Evolutionary conservation across 2,797 vertebrate genomes (phyloP).

Genomic region (Hemibagrus guttatus): DNA sequence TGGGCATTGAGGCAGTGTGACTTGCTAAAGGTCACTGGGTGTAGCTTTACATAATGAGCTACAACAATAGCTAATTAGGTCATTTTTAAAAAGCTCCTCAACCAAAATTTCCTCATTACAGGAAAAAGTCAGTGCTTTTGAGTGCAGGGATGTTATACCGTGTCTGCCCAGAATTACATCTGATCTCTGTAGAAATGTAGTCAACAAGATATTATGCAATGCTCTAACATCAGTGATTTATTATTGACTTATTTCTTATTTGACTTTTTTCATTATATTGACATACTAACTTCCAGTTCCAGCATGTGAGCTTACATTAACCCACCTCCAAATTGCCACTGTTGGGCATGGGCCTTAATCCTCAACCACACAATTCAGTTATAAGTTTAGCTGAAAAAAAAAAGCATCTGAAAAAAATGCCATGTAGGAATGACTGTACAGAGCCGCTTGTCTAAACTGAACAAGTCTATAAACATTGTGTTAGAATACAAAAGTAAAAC

Average conservation of each 20-base stretch:
- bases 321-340: not conserved
- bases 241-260: not conserved
- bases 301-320: not conserved
- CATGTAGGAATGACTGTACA: not conserved
- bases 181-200: not conserved
- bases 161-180: not conserved
- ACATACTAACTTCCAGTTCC: not conserved
- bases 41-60: constrained; percentile 3
- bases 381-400: not conserved
- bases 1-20: not conserved
- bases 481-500: not conserved
- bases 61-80: constrained; percentile 18
- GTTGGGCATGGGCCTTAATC: not conserved
- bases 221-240: not conserved
- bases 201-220: not conserved
- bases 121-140: not conserved
- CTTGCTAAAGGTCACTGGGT: not conserved
- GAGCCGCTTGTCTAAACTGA: not conserved
- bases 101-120: not conserved
- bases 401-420: not conserved
- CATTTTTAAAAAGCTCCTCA: constrained; percentile 9
- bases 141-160: not conserved
- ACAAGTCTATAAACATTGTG: not conserved
- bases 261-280: not conserved
- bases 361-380: not conserved